Evolutionary conservation across 2,113 vertebrate species (phyloP), one percentile per base, ranked within the genome.

Genomic region (Amazona guildingii): DNA sequence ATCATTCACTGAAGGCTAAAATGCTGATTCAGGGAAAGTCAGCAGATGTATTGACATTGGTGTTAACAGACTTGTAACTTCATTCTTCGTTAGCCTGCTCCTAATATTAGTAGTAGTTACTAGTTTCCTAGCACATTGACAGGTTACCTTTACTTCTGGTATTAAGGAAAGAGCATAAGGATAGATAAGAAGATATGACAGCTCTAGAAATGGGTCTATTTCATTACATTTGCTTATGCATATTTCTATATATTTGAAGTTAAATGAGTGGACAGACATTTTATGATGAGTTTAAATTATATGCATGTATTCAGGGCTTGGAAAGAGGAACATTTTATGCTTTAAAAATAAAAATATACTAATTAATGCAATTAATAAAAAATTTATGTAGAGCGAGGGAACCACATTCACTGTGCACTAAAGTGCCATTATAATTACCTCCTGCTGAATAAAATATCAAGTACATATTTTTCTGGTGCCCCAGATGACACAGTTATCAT

Each of bases 281-380:
- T 93, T 86, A 75, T 79, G 39, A 24, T 78, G 80, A 94, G 43
- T 90, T 90, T 81, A 86, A 93, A 83, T 86, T 94, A 83, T 68
- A 86, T 29, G 27, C 61, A 80, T 83, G 29, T 77, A 63, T 69
- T 86, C n/a, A 67, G 46, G 5, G 25, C 43, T 68, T 51, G 12
- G 29, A 88, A 88, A 43, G 9, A 83, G 61, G 37, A 92, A 21
- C 7, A 48, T 52, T 90, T 93, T 83, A 81, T 88, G 46, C 6
- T 90, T 90, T 78, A 88, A 96, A 96, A 95, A 90, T 90, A 90
- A 93, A 94, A 95, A 80, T 61, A 79, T 41, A 90, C 35, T 90
- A 95, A 96, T 93, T 88, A 96, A 92, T 94, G 59, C 27, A 95
- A 93, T 94, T 91, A 96, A 93, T 95, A 88, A 70, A 73, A 88